These are phyloP conservation scores for Diplosoma virens DNA, from an alignment of 23 tunicate genomes.

Conservation along the genomic window DNA sequence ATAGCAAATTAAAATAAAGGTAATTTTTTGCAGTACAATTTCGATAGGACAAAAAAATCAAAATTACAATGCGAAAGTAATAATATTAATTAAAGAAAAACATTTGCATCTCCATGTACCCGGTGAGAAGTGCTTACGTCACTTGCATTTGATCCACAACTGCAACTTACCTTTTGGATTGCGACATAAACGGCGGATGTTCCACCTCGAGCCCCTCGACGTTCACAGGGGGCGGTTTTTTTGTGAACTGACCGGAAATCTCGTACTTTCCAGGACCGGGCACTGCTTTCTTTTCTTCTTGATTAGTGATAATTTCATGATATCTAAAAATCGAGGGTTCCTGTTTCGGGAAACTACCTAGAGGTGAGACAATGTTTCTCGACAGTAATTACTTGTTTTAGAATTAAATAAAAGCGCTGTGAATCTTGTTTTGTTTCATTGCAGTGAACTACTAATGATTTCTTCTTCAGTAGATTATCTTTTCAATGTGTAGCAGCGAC, in stretches of 20 bases:
- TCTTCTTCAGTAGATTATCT: too few species aligned
- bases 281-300: slow-evolving; percentile 73
- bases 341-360: background rate
- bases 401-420: too few species aligned
- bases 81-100: background rate
- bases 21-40: background rate
- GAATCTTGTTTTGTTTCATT: too few species aligned
- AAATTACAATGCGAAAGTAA: background rate
- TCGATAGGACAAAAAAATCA: background rate
- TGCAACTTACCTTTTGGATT: slow-evolving; percentile 77
- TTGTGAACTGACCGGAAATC: slow-evolving; percentile 66
- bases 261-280: slow-evolving; percentile 95
- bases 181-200: slow-evolving; percentile 88
- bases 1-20: too few species aligned
- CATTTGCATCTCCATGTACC: too few species aligned
- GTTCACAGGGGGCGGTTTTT: slow-evolving; percentile 76
- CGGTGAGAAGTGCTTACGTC: too few species aligned
- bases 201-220: slow-evolving; percentile 90
- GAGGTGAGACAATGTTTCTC: background rate
- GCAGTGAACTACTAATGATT: too few species aligned
- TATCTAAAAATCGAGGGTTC: slow-evolving; percentile 29
- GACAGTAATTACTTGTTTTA: background rate
- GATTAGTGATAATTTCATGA: slow-evolving; percentile 82
- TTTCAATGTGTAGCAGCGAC: too few species aligned
- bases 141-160: too few species aligned